Base-by-base conservation (phyloP, 2,888 invertebrate species). In the Phyllotreta striolata region DNA sequence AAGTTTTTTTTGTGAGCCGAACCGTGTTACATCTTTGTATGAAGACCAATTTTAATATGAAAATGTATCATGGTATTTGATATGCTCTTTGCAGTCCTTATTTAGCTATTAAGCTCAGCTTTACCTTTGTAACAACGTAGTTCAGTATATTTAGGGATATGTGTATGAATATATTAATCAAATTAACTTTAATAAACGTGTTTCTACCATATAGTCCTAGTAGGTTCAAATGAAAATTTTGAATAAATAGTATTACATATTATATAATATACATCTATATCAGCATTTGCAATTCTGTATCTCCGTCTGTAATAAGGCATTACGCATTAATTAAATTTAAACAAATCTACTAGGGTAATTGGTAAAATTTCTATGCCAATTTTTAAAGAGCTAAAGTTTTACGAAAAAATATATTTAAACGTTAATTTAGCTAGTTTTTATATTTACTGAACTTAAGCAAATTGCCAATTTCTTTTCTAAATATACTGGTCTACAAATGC, bases 401-500 rank as follows among this genome's bases (percentile, higher is more conserved):
- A 39, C 46, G 51, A 49, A 57, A n/a, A 49, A 37, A 37, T 12
- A 49, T 35, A 35, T 10, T n/a, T 49, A 49, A 49, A 35, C 34
- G 62, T 24, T 65, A 61, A 51, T 52, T 63, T 59, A 57, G 62
- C 63, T 67, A 65, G 67, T 56, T 64, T 24, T 60, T 63, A 62
- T 65, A 65, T 34, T 40, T 55, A 55, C 37, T 44, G 51, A 47
- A 14, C 34, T 55, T 62, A 9, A 24, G 39, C 49, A 49, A 62
- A 47, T 38, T 59, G 55, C 37, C 39, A 47, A 13, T 62, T 54
- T 67, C 57, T 68, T 66, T 69, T 65, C 70, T 70, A 68, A 70
- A 70, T 70, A 70, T 70, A 70, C 70, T 70, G 70, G 70, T 66
- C 70, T 70, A 70, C 77, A 77, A 78, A 70, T 78, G 79, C 80